A percentile compares a stretch with the other conserved stretches of the same genome.
Evolutionary conservation across 2,888 invertebrate species (phyloP).

Genomic region (Podotricha telesiphe): DNA sequence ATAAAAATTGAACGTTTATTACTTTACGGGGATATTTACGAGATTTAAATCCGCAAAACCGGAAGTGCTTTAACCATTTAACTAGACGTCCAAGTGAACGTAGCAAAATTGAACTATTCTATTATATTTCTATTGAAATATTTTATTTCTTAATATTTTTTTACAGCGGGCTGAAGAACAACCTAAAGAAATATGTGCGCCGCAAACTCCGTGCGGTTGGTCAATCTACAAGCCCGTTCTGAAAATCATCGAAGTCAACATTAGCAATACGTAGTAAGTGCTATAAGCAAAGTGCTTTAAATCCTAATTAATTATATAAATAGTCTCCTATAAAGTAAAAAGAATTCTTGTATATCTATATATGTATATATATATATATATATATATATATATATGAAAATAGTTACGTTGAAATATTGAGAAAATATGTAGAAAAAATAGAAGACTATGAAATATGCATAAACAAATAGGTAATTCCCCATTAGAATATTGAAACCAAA

Average conservation of each 20-base stretch:
- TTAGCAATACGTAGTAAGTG: constrained; percentile 64
- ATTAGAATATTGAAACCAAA: neutral
- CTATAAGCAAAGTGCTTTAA: neutral
- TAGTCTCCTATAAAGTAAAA: too few species aligned
- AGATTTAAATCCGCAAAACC: too few species aligned
- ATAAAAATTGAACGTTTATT: too few species aligned
- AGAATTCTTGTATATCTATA: too few species aligned
- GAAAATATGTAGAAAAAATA: neutral
- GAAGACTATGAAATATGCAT: neutral
- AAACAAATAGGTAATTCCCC: neutral
- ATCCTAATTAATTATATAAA: neutral
- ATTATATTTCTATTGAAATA: too few species aligned
- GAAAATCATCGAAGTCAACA: constrained; percentile 43
- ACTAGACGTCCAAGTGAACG: too few species aligned
- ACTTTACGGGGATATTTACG: too few species aligned
- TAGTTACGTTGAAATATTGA: too few species aligned
- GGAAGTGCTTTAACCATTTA: too few species aligned
- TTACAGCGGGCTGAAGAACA: constrained; percentile 11
- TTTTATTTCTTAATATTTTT: neutral
- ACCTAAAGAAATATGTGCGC: constrained; percentile 49
- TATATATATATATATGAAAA: too few species aligned
- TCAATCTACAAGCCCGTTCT: constrained; percentile 47
- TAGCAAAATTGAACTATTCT: too few species aligned
- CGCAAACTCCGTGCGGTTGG: constrained; percentile 64
- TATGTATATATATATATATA: too few species aligned